Percentiles rank a stretch among this genome's conserved stretches.
These are phyloP conservation scores for Eurytoma californica DNA, from an alignment of 2,888 invertebrate species.

Conservation along the genomic window DNA sequence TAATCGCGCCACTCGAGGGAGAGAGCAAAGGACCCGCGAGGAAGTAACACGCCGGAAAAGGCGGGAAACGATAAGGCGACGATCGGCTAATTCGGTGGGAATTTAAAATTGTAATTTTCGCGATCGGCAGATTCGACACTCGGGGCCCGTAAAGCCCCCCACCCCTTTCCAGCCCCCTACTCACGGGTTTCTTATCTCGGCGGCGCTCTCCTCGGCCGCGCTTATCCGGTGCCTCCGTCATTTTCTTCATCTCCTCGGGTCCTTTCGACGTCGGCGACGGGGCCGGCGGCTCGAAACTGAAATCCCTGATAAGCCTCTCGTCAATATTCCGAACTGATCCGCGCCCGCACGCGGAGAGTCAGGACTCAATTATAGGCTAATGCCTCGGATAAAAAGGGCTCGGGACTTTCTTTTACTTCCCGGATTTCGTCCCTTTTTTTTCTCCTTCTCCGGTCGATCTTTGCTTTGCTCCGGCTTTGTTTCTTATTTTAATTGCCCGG, in stretches of 20 bases:
- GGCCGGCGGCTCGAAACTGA: constrained; percentile 35
- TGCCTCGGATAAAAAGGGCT: constrained; percentile 28
- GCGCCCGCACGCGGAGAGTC: constrained; percentile 15
- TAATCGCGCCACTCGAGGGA: background rate
- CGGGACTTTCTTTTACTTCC: background rate
- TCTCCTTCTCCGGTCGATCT: background rate
- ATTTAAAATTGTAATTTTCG: constrained; percentile 49
- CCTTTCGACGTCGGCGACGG: constrained; percentile 28
- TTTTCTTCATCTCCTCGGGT: constrained; percentile 26
- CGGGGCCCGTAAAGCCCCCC: background rate
- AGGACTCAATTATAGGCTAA: constrained; percentile 55
- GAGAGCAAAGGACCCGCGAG: background rate
- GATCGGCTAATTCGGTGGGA: constrained; percentile 15
- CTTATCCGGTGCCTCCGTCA: constrained; percentile 30
- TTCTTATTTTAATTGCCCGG: background rate
- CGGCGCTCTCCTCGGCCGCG: background rate
- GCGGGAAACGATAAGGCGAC: constrained; percentile 1
- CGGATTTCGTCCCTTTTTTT: background rate
- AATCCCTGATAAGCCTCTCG: constrained; percentile 54
- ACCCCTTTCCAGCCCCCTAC: constrained; percentile 7
- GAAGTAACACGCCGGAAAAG: background rate
- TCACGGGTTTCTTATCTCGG: constrained; percentile 16
- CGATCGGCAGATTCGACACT: constrained; percentile 22
- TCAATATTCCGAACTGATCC: constrained; percentile 53
- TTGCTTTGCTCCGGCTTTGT: background rate